Base-by-base conservation (phyloP, 2,888 invertebrate species). In the Phyto melanocephala region DNA sequence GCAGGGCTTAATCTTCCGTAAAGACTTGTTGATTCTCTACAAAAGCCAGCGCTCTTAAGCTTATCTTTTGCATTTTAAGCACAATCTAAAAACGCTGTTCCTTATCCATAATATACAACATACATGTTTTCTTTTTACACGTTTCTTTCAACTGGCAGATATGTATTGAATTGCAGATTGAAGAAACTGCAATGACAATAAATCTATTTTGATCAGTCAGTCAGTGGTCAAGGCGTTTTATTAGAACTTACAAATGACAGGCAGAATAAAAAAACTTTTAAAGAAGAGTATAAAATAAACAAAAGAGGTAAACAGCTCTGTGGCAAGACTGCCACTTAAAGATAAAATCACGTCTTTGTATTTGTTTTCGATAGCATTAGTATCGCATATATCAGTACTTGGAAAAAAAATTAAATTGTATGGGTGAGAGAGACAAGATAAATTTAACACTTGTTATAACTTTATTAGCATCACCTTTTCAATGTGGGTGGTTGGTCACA, bases 401-500 rank as follows among this genome's bases (percentile, higher is more conserved):
- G 11, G 1, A 10, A 15, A 47, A 20, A 20, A 8, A 33, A 15
- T 13, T 37, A 42, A 6, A 28, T 63, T 63, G 28, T 63, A n/a
- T 13, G 63, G 20, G 22, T 11, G 10, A 2, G 17, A 47, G 33
- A 65, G 8, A 24, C 3, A 33, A 40, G 42, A 68, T 60, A 60
- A 45, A 54, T 42, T 77, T 45, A n/a, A 11, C 45, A 70, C 54
- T 62, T 62, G 62, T 70, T 71, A 67, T 40, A 40, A 67, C 72
- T 62, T 62, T 67, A 68, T 72, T 72, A 60, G 79, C 60, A 72
- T 62, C 62, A 62, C 54, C 33, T 52, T 52, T 71, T 63, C 24
- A 20, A 6, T 2, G 56, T 45, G 42, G 58, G 72, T 62, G 45
- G 79, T 58, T 72, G 78, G 60, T 15, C 17, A n/a, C n/a, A 8